A percentile compares a stretch with the other conserved stretches of the same genome.
Evolutionary conservation across 1,140 invertebrate species (phyloP).

Genomic region (Littorina saxatilis): DNA sequence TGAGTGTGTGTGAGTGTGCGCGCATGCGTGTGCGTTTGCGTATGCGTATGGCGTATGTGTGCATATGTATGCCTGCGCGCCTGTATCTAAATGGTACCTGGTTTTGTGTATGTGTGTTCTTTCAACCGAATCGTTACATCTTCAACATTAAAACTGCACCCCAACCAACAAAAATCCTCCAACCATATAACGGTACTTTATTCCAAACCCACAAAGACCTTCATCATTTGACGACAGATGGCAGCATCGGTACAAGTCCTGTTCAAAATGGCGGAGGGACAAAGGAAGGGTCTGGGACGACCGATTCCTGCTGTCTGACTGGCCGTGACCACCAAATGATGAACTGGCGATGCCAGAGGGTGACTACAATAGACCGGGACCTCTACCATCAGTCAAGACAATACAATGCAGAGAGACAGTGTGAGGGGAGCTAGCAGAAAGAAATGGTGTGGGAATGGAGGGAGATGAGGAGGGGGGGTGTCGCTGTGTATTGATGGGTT

Average conservation of each 20-base stretch:
- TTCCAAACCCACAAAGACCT: not conserved
- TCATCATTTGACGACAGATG: slow-evolving; percentile 19
- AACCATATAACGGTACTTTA: no score
- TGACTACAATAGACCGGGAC: not conserved
- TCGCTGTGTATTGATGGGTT: not conserved
- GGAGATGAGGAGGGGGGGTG: not conserved
- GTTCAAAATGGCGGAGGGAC: slow-evolving; percentile 18
- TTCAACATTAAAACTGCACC: no score
- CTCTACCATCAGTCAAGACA: not conserved
- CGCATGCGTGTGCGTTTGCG: not conserved
- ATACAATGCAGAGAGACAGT: not conserved
- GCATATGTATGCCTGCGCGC: not conserved
- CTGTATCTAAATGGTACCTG: not conserved
- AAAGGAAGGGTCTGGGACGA: not conserved
- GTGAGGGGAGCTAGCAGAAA: not conserved
- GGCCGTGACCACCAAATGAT: slow-evolving; percentile 28
- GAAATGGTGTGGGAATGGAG: no score
- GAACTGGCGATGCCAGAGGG: not conserved
- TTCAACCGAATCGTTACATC: no score
- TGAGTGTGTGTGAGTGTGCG: not conserved
- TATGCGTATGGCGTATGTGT: not conserved
- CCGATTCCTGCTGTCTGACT: not conserved
- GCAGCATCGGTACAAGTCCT: not conserved
- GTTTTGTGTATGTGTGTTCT: not conserved
- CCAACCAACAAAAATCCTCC: no score